Evolutionary conservation across 2,797 vertebrate species (phyloP).

Genomic region (Fundulus diaphanus): DNA sequence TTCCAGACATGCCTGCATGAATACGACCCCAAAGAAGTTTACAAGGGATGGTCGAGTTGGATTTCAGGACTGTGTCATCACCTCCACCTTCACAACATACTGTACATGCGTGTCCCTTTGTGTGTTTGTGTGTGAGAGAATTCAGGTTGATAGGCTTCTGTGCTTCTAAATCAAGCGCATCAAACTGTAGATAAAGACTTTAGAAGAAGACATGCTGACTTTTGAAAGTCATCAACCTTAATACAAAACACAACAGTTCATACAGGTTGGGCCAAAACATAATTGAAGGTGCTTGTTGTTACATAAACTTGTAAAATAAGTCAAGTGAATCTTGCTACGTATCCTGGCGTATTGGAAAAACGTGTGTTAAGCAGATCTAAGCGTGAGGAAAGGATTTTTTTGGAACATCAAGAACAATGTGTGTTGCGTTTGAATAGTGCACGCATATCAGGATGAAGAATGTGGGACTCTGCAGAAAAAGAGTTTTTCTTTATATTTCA

Average conservation of each 20-base stretch:
- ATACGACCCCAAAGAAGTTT: constrained; percentile 32
- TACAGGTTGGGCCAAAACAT: constrained; percentile 24
- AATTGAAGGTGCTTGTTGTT: not conserved
- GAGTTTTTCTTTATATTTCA: no score
- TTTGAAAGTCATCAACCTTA: constrained; percentile 69
- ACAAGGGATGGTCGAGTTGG: constrained; percentile 39
- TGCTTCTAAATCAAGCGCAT: constrained; percentile 68
- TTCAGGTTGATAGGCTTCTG: constrained; percentile 48
- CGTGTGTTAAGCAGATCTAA: no score
- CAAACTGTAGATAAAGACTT: constrained; percentile 66
- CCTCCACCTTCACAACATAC: constrained; percentile 15
- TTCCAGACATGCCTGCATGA: constrained; percentile 48
- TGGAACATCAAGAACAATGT: not conserved
- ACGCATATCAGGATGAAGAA: no score
- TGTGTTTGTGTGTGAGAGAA: constrained; percentile 23
- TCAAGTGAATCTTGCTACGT: not conserved
- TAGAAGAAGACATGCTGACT: constrained; percentile 49
- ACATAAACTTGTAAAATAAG: not conserved
- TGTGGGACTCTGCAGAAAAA: no score
- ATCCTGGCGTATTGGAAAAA: not conserved
- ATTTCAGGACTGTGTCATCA: constrained; percentile 45
- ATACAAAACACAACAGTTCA: constrained; percentile 32
- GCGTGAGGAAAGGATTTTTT: no score
- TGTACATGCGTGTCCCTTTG: not conserved
- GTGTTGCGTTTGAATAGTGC: not conserved